Evolutionary conservation across 2,113 vertebrate species (phyloP).

Genomic region (Oncorhynchus clarkii): DNA sequence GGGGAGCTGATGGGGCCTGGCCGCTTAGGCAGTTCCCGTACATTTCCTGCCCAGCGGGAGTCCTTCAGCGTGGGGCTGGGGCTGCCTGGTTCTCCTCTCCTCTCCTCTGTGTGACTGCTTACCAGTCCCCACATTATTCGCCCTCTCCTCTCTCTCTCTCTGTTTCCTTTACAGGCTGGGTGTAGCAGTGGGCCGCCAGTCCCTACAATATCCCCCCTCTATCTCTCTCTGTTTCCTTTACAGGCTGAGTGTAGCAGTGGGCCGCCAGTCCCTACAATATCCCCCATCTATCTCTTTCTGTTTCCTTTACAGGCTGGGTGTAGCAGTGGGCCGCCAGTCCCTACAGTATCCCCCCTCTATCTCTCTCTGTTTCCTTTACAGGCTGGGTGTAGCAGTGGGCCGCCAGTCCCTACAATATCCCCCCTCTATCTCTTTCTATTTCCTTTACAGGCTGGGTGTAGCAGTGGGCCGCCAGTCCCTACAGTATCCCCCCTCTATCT

Average conservation of each 20-base stretch:
- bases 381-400: slow-evolving; percentile 26
- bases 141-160: slow-evolving; percentile 11
- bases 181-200: slow-evolving; percentile 62
- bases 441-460: too few species aligned
- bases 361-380: background rate
- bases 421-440: slow-evolving; percentile 7
- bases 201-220: slow-evolving; percentile 67
- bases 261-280: slow-evolving; percentile 76
- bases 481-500: slow-evolving; percentile 58
- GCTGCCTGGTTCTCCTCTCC: slow-evolving; percentile 4
- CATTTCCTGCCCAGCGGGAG: slow-evolving; percentile 93
- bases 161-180: background rate
- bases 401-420: slow-evolving; percentile 75
- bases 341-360: slow-evolving; percentile 63
- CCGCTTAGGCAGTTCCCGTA: slow-evolving; percentile 88
- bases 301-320: background rate
- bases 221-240: background rate
- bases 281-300: slow-evolving; percentile 29
- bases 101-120: slow-evolving; percentile 32
- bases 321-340: slow-evolving; percentile 65
- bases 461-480: slow-evolving; percentile 68
- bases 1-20: slow-evolving; percentile 86
- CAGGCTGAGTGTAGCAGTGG: too few species aligned
- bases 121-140: slow-evolving; percentile 74
- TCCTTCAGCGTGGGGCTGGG: slow-evolving; percentile 65